Evolutionary conservation across 2,888 invertebrate species (phyloP), one percentile per base, ranked within the genome.

Genomic region (Hoplodrina ambigua): DNA sequence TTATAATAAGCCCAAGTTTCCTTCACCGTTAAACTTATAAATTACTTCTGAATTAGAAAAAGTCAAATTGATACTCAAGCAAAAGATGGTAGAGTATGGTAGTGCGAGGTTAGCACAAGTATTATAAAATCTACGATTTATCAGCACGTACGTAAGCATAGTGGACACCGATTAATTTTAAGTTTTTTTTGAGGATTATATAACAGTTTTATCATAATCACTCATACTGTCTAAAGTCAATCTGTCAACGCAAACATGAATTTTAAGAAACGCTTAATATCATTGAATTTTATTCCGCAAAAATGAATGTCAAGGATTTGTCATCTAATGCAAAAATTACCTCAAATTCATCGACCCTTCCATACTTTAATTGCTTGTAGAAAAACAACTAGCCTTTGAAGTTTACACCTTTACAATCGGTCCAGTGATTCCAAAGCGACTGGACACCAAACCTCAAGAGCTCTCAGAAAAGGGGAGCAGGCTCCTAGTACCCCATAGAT

Each of bases 321-420:
- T 25, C 11, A 58, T 19, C 11, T 13, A 37, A 17, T n/a, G 10
- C 46, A 46, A 46, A 15, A 4, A 50, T 17, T n/a, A n/a, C 6
- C 2, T 44, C 25, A 17, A 50, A 50, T 25, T 74, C 75, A 65
- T 17, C 44, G 50, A 52, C 11, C 75, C 49, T 17, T 25, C 33
- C 41, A 10, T 1, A 66, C 20, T 46, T 49, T 83, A 74, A 77
- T 80, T 72, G 70, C 68, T 44, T 59, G 20, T 58, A 65, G n/a
- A 79, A 64, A 69, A 79, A 76, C 52, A 64, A 72, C 70, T 56
- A 64, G 41, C 58, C 82, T 83, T 83, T 84, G 83, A 83, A 57
- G 73, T 61, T 69, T 83, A 80, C 83, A 83, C 85, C 83, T 84
- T 83, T 82, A 76, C 80, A 82, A 82, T 78, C 82, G 84, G 84